Percentiles rank a stretch among this genome's conserved stretches.
Evolutionary conservation across 2,888 invertebrate species (phyloP).

Genomic region (Drosophila dives): DNA sequence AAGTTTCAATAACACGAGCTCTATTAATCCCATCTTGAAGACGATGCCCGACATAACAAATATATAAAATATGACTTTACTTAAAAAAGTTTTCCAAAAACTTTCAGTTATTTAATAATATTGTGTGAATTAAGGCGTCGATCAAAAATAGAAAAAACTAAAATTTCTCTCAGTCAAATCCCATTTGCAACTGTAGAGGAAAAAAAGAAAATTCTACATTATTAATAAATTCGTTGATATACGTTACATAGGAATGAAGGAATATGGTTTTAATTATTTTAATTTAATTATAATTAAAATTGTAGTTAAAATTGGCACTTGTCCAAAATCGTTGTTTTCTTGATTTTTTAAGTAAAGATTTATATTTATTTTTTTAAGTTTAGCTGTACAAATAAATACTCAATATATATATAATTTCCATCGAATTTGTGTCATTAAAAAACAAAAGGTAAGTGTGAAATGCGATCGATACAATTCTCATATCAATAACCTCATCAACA

Average conservation of each 20-base stretch:
- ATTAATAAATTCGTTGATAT: background rate
- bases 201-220: background rate
- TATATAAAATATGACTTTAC: background rate
- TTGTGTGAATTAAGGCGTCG: no score
- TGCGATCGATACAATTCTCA: background rate
- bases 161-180: background rate
- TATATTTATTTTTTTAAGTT: background rate
- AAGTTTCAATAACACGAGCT: background rate
- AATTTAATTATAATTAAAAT: background rate
- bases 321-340: no score
- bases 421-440: background rate
- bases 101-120: background rate
- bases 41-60: background rate
- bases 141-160: background rate
- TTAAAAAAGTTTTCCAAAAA: background rate
- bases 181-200: background rate
- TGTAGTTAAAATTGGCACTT: background rate
- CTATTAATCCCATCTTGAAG: no score
- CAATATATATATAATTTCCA: background rate
- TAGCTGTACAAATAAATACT: background rate
- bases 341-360: no score
- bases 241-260: background rate
- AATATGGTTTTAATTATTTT: background rate
- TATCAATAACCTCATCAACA: conserved; percentile 8
- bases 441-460: background rate